These are phyloP conservation scores for Morone chrysops DNA, from an alignment of 2,113 vertebrate species.

Conservation along the genomic window DNA sequence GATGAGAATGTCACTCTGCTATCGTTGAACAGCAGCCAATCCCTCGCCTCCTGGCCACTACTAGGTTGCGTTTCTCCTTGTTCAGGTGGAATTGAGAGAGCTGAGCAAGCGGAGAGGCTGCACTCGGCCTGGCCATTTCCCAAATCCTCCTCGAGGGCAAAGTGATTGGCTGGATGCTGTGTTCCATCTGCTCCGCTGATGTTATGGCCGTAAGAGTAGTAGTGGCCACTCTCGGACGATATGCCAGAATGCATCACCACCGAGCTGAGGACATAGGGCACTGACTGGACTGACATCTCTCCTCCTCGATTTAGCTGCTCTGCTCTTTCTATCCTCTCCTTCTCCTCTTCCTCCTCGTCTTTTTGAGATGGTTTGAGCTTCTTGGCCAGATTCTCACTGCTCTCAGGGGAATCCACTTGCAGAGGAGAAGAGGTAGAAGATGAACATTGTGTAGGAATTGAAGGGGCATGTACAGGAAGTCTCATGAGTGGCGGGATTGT, in stretches of 20 bases:
- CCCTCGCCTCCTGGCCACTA: slow-evolving; percentile 82
- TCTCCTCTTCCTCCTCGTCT: slow-evolving; percentile 85
- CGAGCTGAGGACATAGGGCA: slow-evolving; percentile 93
- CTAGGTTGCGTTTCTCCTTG: slow-evolving; percentile 72
- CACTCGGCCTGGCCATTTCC: slow-evolving; percentile 63
- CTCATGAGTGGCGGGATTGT: slow-evolving; percentile 90
- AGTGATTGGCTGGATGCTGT: slow-evolving; percentile 68
- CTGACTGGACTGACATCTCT: slow-evolving; percentile 68
- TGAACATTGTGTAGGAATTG: slow-evolving; percentile 67
- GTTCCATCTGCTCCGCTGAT: slow-evolving; percentile 83
- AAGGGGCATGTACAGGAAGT: slow-evolving; percentile 87
- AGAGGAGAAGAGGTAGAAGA: slow-evolving; percentile 70
- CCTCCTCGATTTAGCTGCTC: slow-evolving; percentile 72
- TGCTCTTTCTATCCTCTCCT: slow-evolving; percentile 39
- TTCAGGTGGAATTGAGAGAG: slow-evolving; percentile 72
- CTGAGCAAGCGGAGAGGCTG: slow-evolving; percentile 54
- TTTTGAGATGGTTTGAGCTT: slow-evolving; percentile 94
- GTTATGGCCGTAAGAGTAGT: slow-evolving; percentile 95
- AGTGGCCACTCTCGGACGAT: slow-evolving; percentile 98
- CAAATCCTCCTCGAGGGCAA: slow-evolving; percentile 74
- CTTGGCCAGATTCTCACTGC: slow-evolving; percentile 94
- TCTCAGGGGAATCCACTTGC: slow-evolving; percentile 88
- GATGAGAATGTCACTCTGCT: slow-evolving; percentile 97
- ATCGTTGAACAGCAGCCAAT: slow-evolving; percentile 99
- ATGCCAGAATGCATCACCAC: slow-evolving; percentile 98